phyloP scores from a whole-genome alignment of 2,797 vertebrate genomes.

The Aratinga solstitialis region DNA sequence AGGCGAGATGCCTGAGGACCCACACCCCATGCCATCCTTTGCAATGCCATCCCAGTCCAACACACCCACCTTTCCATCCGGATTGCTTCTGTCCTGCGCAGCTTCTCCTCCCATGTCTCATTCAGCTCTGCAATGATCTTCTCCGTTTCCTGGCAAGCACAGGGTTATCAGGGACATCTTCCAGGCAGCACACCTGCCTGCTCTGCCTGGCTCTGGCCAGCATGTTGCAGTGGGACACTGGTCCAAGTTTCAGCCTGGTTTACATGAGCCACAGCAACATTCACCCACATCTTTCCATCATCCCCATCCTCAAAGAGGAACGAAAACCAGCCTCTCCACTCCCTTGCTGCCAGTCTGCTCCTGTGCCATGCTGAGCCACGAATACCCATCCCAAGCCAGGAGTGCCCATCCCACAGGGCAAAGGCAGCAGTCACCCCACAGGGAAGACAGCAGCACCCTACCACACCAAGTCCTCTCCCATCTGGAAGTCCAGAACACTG shows the following conservation, averaged over 20 bases:
- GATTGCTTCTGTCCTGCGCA: constrained; percentile 93
- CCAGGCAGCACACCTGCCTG: neutral
- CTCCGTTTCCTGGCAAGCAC: constrained; percentile 87
- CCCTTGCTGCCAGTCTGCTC: neutral
- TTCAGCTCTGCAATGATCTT: constrained; percentile 99
- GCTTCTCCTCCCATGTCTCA: constrained; percentile 98
- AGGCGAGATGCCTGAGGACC: neutral
- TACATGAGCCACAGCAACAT: neutral
- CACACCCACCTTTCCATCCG: constrained; percentile 91
- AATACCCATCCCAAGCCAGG: neutral
- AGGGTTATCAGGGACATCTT: neutral
- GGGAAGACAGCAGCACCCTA: neutral
- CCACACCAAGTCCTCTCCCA: neutral
- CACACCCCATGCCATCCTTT: neutral
- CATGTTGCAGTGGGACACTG: accelerated
- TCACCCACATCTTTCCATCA: neutral
- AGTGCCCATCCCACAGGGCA: neutral
- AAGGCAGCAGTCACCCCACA: accelerated
- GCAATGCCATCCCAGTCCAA: neutral
- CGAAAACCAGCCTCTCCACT: neutral
- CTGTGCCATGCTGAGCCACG: neutral
- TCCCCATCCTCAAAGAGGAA: neutral
- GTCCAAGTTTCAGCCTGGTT: neutral
- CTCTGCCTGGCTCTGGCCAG: neutral
- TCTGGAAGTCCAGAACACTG: neutral